Conservation (phyloP, 2,113 vertebrate species). For the Sander lucioperca region DNA sequence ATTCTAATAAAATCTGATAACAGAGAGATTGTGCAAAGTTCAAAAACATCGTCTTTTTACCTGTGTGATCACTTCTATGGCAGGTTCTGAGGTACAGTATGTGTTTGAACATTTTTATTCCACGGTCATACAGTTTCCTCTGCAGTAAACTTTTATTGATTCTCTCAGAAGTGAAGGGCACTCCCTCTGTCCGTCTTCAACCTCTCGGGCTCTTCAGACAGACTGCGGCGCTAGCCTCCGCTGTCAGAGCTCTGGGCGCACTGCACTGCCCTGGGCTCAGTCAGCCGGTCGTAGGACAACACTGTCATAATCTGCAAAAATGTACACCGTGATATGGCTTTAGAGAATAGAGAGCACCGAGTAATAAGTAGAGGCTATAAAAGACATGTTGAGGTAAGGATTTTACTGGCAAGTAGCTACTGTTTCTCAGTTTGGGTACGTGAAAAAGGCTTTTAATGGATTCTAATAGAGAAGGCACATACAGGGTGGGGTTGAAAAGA, state of each 20-base stretch:
- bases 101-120: constrained; percentile 46
- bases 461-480: constrained; percentile 9
- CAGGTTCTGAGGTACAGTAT: constrained; percentile 26
- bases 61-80: constrained; percentile 16
- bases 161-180: constrained; percentile 43
- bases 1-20: constrained; percentile 23
- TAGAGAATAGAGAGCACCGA: constrained; percentile 21
- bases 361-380: constrained; percentile 34
- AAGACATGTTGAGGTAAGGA: constrained; percentile 60
- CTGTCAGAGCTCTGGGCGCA: constrained; percentile 76
- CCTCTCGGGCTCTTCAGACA: constrained; percentile 15
- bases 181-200: constrained; percentile 24
- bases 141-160: constrained; percentile 51
- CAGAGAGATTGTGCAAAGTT: constrained; percentile 7
- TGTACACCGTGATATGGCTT: constrained; percentile 31
- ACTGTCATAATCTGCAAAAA: constrained; percentile 85
- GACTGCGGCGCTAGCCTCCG: constrained; percentile 60
- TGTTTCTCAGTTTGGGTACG: not conserved
- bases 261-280: constrained; percentile 76
- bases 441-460: constrained; percentile 1
- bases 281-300: constrained; percentile 84
- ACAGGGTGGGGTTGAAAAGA: not conserved
- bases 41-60: not conserved
- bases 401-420: constrained; percentile 29
- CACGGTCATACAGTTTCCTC: constrained; percentile 33